Base-by-base conservation (phyloP, 1,140 invertebrate genomes). In the Panulirus ornatus region DNA sequence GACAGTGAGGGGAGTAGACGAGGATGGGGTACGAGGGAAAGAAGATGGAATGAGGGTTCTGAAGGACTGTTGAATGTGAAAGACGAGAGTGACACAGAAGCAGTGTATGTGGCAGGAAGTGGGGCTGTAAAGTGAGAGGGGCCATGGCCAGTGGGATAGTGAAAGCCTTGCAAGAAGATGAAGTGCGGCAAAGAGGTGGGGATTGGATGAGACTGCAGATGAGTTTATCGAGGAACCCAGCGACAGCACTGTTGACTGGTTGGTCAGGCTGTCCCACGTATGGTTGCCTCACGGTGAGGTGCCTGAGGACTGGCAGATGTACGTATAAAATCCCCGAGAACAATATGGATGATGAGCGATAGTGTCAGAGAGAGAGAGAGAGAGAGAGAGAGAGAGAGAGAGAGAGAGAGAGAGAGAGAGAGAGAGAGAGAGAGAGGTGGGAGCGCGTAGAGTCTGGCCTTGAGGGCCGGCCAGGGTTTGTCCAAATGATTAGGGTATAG, bases 371-470 rank as follows among this genome's bases (percentile, higher is more conserved):
- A 70, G 66, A 70, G 66, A 70, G 66, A 70, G 66, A 70, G 63
- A 66, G 63, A 66, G 63, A 66, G 63, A 66, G 63, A 66, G 63
- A 66, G 63, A 66, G 63, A 66, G 63, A 66, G 63, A 66, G 63
- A 66, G 63, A 66, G 63, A 66, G 63, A 66, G 63, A 66, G 63
- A 66, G 63, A 66, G 2, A 19, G 34, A 19, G n/a, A 66, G 19
- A 66, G 19, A 66, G 63, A 66, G 63, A 66, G 19, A 3, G n/a
- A n/a, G n/a, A n/a, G n/a, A n/a, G n/a, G n/a, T n/a, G n/a, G n/a
- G n/a, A n/a, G n/a, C n/a, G n/a, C n/a, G n/a, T n/a, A n/a, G n/a
- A n/a, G n/a, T n/a, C n/a, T n/a, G n/a, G n/a, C n/a, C n/a, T n/a
- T n/a, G n/a, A n/a, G n/a, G n/a, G n/a, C n/a, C n/a, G n/a, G n/a